Evolutionary conservation across 2,113 vertebrate genomes (phyloP).

Genomic region (Rutilus rutilus): DNA sequence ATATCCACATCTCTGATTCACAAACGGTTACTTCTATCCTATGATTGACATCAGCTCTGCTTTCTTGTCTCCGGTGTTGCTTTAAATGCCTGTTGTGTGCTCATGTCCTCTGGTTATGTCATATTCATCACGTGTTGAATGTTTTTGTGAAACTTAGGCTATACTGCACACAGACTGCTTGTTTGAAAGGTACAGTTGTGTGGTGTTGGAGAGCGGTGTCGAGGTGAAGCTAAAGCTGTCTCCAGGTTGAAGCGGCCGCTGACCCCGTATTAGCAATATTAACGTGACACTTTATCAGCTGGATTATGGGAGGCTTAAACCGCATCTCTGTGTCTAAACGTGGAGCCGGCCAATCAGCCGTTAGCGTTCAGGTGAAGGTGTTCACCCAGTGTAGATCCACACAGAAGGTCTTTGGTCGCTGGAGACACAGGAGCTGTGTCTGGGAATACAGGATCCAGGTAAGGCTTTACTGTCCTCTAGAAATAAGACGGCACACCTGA

Average conservation of each 20-base stretch:
- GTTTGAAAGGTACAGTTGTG: neutral
- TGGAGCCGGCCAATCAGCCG: slow-evolving; percentile 72
- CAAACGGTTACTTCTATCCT: too few species aligned
- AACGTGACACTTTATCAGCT: slow-evolving; percentile 70
- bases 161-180: neutral
- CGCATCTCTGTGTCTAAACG: slow-evolving; percentile 67
- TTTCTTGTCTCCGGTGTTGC: too few species aligned
- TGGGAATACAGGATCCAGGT: slow-evolving; percentile 54
- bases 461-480: slow-evolving; percentile 18
- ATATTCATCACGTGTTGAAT: neutral
- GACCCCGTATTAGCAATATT: slow-evolving; percentile 72
- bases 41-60: too few species aligned
- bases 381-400: slow-evolving; percentile 68
- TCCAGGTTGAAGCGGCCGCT: slow-evolving; percentile 35
- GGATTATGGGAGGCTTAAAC: slow-evolving; percentile 80
- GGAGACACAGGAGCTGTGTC: slow-evolving; percentile 48
- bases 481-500: neutral
- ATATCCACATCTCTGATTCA: too few species aligned
- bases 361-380: slow-evolving; percentile 48
- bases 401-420: slow-evolving; percentile 64
- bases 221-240: slow-evolving; percentile 45
- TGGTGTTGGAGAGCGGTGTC: neutral
- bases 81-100: neutral
- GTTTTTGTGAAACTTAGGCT: neutral
- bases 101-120: neutral